Evolutionary conservation across 2,888 invertebrate genomes (phyloP), one percentile per base, ranked within the genome.

Genomic region (Orchesellides sinensis): DNA sequence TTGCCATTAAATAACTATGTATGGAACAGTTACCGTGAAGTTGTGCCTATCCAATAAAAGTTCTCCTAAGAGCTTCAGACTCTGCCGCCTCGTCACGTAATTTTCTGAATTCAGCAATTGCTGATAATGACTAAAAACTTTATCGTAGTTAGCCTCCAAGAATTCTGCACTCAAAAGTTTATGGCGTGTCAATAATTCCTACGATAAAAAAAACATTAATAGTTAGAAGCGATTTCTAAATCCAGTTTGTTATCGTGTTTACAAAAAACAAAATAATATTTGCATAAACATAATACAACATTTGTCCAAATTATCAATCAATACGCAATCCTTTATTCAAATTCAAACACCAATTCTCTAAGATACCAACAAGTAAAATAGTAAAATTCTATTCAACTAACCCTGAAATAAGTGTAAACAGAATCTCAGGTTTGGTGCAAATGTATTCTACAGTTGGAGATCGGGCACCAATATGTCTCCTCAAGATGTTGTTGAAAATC

Each of bases 371-470:
- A 63, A 45, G 10, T 3, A 10, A 23, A 5, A 21, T 59, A 25
- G 5, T 56, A 4, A 63, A 2, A 63, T 21, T 35, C 14, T n/a
- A n/a, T n/a, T n/a, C n/a, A n/a, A n/a, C n/a, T n/a, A n/a, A 96
- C 95, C 98, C 98, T 90, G 96, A 95, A 95, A 98, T 97, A 89
- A 99, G 93, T 88, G 97, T 97, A 91, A 97, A 97, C 88, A 99
- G 92, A 90, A 99, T 98, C 91, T 99, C 98, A 82, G 98, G 97
- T 90, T 97, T 97, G 87, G 97, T 97, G 91, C 98, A 98, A 90
- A 99, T 97, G 91, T 99, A 98, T 91, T 99, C 99, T 73, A 99
- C 98, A 77, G 98, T 98, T 27, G 99, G 99, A 75, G 97, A 96
- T 88, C 99, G 93, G 77, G 98, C 98, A 83, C 99, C 99, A 90